Evolutionary conservation across 2,888 invertebrate genomes (phyloP).

Genomic region (Eutolmus rufibarbis): DNA sequence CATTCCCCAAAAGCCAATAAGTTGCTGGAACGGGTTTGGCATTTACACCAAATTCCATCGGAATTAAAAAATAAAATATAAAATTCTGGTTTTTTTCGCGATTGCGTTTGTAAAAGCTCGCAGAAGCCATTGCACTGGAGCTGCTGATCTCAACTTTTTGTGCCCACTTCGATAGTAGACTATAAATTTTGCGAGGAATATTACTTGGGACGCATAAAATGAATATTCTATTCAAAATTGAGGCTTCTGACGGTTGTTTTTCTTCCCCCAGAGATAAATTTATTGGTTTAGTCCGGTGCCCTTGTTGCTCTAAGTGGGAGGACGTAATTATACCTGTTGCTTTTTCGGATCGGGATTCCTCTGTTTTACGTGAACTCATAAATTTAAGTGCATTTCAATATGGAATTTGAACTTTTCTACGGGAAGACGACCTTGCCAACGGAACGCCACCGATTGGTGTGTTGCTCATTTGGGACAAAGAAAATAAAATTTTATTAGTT

Average conservation of each 20-base stretch:
- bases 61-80: neutral
- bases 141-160: conserved; percentile 25
- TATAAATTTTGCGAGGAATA: neutral
- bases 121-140: conserved; percentile 17
- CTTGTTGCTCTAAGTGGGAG: conserved; percentile 13
- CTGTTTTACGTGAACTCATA: neutral
- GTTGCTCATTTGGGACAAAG: neutral
- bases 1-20: neutral
- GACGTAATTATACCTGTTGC: neutral
- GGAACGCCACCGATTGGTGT: neutral
- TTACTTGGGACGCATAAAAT: neutral
- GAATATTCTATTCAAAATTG: conserved; percentile 20
- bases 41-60: conserved; percentile 12
- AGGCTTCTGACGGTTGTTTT: conserved; percentile 18
- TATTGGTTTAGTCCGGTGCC: conserved; percentile 14
- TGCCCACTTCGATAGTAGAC: neutral
- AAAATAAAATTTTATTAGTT: conserved; percentile 10
- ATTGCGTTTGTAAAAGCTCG: conserved; percentile 28
- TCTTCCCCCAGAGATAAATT: neutral
- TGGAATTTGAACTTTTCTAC: neutral
- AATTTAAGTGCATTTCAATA: neutral
- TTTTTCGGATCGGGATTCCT: neutral
- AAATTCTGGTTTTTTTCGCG: conserved; percentile 2
- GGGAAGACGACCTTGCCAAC: neutral
- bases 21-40: conserved; percentile 2